Evolutionary conservation across 53 echinoderm and acorn worm genomes (phyloP), one percentile per base, ranked within the genome.

Genomic region (Mesocentrotus franciscanus): DNA sequence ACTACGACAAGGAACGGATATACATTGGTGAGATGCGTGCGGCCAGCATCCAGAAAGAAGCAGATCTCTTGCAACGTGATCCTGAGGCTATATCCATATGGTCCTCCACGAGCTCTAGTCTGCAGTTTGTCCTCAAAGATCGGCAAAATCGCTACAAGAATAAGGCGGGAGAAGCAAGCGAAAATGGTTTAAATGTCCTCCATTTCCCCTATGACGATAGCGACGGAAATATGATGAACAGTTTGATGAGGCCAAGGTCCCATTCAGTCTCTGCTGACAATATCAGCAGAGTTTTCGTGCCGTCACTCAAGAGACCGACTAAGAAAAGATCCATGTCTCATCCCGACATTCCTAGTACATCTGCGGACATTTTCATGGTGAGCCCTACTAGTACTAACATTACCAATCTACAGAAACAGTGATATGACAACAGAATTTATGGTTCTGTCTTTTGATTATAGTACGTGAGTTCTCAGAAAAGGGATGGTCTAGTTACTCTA

Each of bases 1-100:
- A 97, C 96, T 96, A 94, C 49, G 93, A 97, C 85, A 95, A 97
- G 49, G 96, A 97, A 59, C 95, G 95, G n/a, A 94, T 97, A 71
- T 97, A 94, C 79, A 97, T 97, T n/a, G 97, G 97, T 2, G 92
- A 97, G 49, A 92, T 92, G 92, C 64, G 36, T 13, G 92, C 92
- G 18, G 32, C 92, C 4, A 61, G 26, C 92, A 92, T 97, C 20
- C 95, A 96, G 30, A 95, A 72, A 56, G 97, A 97, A 29, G 83
- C 90, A 26, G 92, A 95, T 10, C 24, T 97, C 18, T 57, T 96
- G 60, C 78, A 95, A 71, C 95, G 95, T 83, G 96, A 96, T 61
- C 90, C 96, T 39, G 96, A 97, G 36, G 96, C 61, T 30, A 71
- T 97, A 34, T 97, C 96, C 0, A 95, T 96, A 20, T 36, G 89